Conservation (phyloP, 2,797 vertebrate species). For the Spondyliosoma cantharus region DNA sequence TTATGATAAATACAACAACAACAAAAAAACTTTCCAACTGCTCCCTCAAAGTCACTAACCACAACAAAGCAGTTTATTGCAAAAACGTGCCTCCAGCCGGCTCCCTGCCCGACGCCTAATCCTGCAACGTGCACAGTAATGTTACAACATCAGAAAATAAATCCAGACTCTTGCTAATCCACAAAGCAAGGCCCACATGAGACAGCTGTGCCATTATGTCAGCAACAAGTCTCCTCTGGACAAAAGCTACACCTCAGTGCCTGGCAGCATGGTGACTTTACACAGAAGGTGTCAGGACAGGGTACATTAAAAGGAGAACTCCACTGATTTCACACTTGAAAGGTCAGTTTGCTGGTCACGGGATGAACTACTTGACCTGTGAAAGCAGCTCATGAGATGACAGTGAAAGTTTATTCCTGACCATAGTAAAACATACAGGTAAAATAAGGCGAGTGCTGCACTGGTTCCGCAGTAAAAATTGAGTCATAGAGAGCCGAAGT, state of each 20-base stretch:
- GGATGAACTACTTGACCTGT: slow-evolving; percentile 1
- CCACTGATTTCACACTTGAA: slow-evolving; percentile 20
- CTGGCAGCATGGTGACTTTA: slow-evolving; percentile 1
- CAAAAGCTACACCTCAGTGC: slow-evolving; percentile 27
- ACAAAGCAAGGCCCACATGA: slow-evolving; percentile 69
- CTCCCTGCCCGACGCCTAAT: slow-evolving; percentile 64
- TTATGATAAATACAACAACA: slow-evolving; percentile 46
- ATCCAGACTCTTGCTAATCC: slow-evolving; percentile 79
- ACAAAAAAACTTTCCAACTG: slow-evolving; percentile 43
- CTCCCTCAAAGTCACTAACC: slow-evolving; percentile 56
- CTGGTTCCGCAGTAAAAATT: no score
- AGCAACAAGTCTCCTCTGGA: slow-evolving; percentile 53
- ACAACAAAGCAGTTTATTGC: slow-evolving; percentile 75
- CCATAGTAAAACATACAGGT: not conserved
- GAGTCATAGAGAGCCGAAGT: no score
- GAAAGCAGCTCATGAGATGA: not conserved
- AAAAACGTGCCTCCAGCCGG: slow-evolving; percentile 41
- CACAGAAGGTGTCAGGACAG: slow-evolving; percentile 19
- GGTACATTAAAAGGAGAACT: slow-evolving; percentile 18
- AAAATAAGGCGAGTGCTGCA: no score
- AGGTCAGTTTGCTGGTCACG: slow-evolving; percentile 25
- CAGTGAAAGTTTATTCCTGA: not conserved
- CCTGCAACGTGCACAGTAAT: slow-evolving; percentile 65
- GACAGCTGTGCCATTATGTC: slow-evolving; percentile 68
- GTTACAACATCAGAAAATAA: slow-evolving; percentile 74